Evolutionary conservation across 2,797 vertebrate genomes (phyloP).

Genomic region (Varecia variegata): DNA sequence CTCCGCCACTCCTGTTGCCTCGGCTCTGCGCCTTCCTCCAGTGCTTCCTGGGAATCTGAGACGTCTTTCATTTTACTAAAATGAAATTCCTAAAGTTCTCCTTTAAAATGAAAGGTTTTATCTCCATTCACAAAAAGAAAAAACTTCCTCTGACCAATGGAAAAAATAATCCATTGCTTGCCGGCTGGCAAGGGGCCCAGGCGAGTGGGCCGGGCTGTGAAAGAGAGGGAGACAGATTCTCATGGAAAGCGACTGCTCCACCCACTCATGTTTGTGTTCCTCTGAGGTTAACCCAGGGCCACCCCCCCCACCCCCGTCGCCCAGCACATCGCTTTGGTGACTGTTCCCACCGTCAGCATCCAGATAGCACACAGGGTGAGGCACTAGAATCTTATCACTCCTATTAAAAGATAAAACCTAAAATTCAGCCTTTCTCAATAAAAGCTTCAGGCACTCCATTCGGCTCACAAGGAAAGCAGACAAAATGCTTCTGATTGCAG

Average conservation of each 20-base stretch:
- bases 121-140: constrained; percentile 76
- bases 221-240: constrained; percentile 77
- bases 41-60: neutral
- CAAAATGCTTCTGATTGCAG: constrained; percentile 61
- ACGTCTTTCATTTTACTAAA: constrained; percentile 31
- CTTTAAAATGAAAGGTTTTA: constrained; percentile 57
- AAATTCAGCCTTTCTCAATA: constrained; percentile 72
- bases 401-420: constrained; percentile 78
- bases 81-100: constrained; percentile 58
- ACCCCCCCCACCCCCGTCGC: constrained; percentile 22
- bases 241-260: constrained; percentile 76
- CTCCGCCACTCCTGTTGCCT: neutral
- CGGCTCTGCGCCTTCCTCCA: neutral
- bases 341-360: constrained; percentile 68
- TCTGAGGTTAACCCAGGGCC: constrained; percentile 76
- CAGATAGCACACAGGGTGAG: constrained; percentile 67
- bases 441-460: constrained; percentile 51
- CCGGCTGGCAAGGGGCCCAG: constrained; percentile 74
- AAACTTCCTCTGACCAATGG: constrained; percentile 83
- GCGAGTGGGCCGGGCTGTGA: constrained; percentile 76
- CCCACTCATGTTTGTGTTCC: constrained; percentile 78
- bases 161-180: constrained; percentile 70
- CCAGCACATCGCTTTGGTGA: constrained; percentile 56
- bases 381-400: constrained; percentile 69
- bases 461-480: constrained; percentile 60